Conservation (phyloP, 2,888 invertebrate genomes). For the Parochlus steinenii region DNA sequence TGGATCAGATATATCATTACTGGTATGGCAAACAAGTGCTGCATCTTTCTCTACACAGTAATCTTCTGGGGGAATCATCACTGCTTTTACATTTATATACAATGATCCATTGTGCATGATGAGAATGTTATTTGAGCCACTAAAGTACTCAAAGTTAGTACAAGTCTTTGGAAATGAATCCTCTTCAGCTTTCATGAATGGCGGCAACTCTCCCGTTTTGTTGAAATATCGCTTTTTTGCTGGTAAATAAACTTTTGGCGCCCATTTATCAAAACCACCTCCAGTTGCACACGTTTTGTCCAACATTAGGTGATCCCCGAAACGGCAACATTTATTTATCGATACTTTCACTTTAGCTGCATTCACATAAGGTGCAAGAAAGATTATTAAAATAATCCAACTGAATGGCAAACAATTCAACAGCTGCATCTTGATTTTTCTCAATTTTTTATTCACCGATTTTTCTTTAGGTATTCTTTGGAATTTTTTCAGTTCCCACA, state of each 20-base stretch:
- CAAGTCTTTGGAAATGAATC: conserved; percentile 25
- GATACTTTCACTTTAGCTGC: conserved; percentile 21
- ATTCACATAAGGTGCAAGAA: too few species aligned
- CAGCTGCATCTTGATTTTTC: too few species aligned
- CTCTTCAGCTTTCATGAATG: conserved; percentile 29
- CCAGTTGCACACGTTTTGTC: conserved; percentile 27
- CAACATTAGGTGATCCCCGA: conserved; percentile 32
- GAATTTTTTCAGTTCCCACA: too few species aligned
- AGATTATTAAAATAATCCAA: too few species aligned
- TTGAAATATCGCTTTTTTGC: conserved; percentile 28
- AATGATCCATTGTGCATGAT: conserved; percentile 51
- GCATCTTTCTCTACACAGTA: conserved; percentile 54
- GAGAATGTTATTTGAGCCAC: conserved; percentile 27
- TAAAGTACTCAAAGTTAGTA: conserved; percentile 22
- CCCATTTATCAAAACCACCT: conserved; percentile 30
- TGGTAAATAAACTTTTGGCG: conserved; percentile 41
- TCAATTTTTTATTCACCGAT: too few species aligned
- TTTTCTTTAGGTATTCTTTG: too few species aligned
- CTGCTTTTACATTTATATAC: conserved; percentile 33
- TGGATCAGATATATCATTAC: too few species aligned
- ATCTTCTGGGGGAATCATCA: conserved; percentile 34
- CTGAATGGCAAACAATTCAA: too few species aligned
- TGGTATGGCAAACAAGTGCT: conserved; percentile 43
- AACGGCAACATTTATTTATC: conserved; percentile 38
- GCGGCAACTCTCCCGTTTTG: conserved; percentile 27